phyloP scores from a whole-genome alignment of 2,797 vertebrate genomes.

The Catharus ustulatus region DNA sequence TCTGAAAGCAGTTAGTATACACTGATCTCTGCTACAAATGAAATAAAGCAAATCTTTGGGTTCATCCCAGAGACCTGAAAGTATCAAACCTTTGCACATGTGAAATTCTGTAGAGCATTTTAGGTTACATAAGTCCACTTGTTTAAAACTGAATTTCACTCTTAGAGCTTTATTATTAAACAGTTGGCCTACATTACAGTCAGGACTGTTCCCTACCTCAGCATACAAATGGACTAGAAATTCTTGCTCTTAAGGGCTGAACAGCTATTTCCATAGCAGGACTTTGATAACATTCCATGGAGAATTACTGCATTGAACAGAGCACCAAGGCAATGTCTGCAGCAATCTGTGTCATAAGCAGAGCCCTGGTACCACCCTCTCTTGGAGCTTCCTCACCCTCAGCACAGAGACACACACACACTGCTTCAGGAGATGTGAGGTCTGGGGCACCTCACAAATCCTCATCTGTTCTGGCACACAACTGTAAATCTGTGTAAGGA shows the following conservation, averaged over 20 bases:
- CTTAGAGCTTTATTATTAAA: background rate
- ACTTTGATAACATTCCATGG: background rate
- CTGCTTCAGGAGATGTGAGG: background rate
- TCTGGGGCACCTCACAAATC: background rate
- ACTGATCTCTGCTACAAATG: background rate
- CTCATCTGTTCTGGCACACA: background rate
- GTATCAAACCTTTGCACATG: accelerated
- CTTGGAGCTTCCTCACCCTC: background rate
- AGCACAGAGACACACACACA: accelerated
- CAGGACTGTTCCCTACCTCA: background rate
- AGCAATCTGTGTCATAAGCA: background rate
- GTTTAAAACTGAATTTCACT: background rate
- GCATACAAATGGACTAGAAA: background rate
- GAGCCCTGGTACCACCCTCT: background rate
- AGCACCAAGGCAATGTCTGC: background rate
- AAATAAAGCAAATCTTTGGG: background rate
- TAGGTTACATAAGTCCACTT: background rate
- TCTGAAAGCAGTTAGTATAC: background rate
- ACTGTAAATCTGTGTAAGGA: background rate
- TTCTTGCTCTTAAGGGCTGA: background rate
- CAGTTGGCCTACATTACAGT: background rate
- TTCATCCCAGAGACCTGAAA: background rate
- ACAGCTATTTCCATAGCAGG: background rate
- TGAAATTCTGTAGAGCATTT: background rate
- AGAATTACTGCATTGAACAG: background rate